phyloP scores from a whole-genome alignment of 2,888 invertebrate genomes.

The Habrosyne pyritoides region DNA sequence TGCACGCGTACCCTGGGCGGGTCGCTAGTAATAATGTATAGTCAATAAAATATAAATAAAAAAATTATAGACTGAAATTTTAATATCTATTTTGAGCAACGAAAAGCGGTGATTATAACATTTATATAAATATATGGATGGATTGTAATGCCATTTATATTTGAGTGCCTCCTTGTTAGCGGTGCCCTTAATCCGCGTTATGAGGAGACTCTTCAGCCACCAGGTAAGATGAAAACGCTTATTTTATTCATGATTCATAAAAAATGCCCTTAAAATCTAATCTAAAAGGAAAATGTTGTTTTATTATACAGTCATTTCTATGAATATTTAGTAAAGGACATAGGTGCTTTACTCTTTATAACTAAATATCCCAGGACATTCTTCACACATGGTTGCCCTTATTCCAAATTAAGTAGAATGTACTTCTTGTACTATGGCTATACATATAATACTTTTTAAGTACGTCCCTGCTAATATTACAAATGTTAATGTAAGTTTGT shows the following conservation, averaged over 20 bases:
- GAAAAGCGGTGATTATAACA: background rate
- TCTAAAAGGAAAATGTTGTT: constrained; percentile 5
- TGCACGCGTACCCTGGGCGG: too few relatives aligned
- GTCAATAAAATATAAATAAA: too few relatives aligned
- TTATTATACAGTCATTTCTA: constrained; percentile 6
- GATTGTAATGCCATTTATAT: background rate
- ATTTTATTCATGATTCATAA: constrained; percentile 2
- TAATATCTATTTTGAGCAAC: background rate
- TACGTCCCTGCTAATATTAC: too few relatives aligned
- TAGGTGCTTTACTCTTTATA: background rate
- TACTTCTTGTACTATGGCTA: too few relatives aligned
- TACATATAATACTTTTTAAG: too few relatives aligned
- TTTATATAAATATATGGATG: too few relatives aligned
- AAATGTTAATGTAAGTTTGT: too few relatives aligned
- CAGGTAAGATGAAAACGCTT: background rate
- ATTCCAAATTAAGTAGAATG: too few relatives aligned
- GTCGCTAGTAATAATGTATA: too few relatives aligned
- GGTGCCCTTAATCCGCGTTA: background rate
- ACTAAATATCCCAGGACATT: too few relatives aligned
- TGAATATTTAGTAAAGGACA: background rate
- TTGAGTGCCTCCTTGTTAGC: background rate
- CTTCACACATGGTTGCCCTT: too few relatives aligned
- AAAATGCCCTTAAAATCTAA: background rate
- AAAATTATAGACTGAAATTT: too few relatives aligned
- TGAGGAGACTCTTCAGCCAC: background rate